These are phyloP conservation scores for Eristalis pertinax DNA, from an alignment of 2,888 invertebrate genomes.

Conservation along the genomic window DNA sequence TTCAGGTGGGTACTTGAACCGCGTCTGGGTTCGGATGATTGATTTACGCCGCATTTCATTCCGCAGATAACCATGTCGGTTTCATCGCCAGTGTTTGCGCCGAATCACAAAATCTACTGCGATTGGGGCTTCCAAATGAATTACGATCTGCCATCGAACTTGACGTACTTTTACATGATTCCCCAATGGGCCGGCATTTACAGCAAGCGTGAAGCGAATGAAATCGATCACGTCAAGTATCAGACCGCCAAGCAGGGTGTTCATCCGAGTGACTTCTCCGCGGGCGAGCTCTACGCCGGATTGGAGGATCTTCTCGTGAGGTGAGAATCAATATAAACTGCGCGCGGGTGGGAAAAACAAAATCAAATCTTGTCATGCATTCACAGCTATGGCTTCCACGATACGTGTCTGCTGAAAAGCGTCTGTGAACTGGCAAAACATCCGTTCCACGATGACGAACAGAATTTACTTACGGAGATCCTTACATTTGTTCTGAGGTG, in stretches of 20 bases:
- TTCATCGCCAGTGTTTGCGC: conserved; percentile 78
- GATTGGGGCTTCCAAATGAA: conserved; percentile 81
- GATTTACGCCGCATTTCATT: background rate
- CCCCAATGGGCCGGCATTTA: conserved; percentile 79
- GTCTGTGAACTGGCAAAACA: conserved; percentile 86
- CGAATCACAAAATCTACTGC: conserved; percentile 78
- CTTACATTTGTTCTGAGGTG: conserved; percentile 87
- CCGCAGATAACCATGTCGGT: conserved; percentile 78
- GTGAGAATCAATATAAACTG: background rate
- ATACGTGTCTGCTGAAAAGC: conserved; percentile 86
- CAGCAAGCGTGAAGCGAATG: conserved; percentile 56
- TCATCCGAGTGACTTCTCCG: conserved; percentile 76
- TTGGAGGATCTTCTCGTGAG: conserved; percentile 11
- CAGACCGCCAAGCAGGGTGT: conserved; percentile 23
- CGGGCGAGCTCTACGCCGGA: conserved; percentile 65
- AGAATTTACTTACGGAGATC: conserved; percentile 86
- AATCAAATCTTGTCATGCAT: background rate
- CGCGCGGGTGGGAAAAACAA: too few species aligned
- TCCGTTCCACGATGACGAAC: conserved; percentile 82
- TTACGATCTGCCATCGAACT: conserved; percentile 77
- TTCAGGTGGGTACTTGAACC: conserved; percentile 28
- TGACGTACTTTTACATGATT: conserved; percentile 78
- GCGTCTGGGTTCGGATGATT: background rate
- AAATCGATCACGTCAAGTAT: conserved; percentile 52
- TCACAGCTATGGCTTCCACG: conserved; percentile 85